Conservation (phyloP, 1,140 invertebrate genomes). For the Coptotermes formosanus region DNA sequence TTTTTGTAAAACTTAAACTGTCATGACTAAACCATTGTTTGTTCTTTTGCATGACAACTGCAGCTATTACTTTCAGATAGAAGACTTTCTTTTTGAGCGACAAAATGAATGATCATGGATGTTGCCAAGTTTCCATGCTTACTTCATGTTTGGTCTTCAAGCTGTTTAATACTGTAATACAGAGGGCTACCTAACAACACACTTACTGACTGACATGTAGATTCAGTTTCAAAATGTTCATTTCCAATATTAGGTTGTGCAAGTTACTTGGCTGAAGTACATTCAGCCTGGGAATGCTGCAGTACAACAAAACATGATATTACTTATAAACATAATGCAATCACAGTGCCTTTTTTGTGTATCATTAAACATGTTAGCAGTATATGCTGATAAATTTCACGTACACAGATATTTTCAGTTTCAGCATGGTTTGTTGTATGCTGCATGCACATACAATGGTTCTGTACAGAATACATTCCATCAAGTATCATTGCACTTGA, state of each 20-base stretch:
- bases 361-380: not conserved
- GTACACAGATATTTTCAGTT: not conserved
- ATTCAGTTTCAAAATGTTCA: not conserved
- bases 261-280: not conserved
- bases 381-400: not conserved
- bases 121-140: not conserved
- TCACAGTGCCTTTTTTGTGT: not conserved
- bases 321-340: not conserved
- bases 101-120: not conserved
- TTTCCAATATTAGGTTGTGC: not conserved
- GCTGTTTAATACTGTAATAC: not conserved
- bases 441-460: not conserved
- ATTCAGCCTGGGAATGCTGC: not conserved
- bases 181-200: constrained; percentile 3
- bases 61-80: not conserved
- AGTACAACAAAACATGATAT: constrained; percentile 15
- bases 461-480: not conserved
- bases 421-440: constrained; percentile 2
- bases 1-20: constrained; percentile 25
- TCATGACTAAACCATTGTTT: constrained; percentile 24
- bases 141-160: not conserved
- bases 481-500: not conserved
- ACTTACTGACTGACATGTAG: constrained; percentile 2
- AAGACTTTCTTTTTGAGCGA: not conserved
- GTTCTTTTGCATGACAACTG: not conserved